Percentiles rank a stretch among this genome's conserved stretches.
phyloP scores from a whole-genome alignment of 2,888 invertebrate genomes.

The Aphodius sticticus region DNA sequence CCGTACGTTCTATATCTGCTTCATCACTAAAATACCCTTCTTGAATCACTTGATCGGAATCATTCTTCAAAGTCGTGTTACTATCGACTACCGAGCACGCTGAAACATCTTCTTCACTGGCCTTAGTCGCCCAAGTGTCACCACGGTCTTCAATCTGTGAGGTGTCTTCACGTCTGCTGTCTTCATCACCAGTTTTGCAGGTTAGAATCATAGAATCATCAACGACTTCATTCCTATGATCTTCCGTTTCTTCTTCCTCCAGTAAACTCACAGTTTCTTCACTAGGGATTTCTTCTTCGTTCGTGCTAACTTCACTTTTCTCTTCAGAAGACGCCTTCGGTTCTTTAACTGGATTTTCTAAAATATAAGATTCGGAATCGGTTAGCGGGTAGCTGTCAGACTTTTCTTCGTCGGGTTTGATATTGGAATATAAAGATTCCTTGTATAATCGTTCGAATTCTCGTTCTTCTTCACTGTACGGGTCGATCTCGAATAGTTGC shows the following conservation, averaged over 20 bases:
- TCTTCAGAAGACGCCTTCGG: slow-evolving; percentile 15
- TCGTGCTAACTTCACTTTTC: slow-evolving; percentile 16
- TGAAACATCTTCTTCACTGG: background rate
- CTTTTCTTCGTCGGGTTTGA: background rate
- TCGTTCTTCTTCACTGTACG: background rate
- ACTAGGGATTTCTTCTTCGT: slow-evolving; percentile 10
- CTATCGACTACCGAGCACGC: background rate
- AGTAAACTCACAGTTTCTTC: background rate
- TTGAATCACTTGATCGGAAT: background rate
- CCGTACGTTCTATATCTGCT: background rate
- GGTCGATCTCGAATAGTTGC: background rate
- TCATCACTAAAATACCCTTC: background rate
- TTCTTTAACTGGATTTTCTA: background rate
- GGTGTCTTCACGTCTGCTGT: background rate
- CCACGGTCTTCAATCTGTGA: background rate
- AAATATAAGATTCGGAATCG: background rate
- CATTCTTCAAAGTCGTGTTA: background rate
- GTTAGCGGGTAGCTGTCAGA: background rate
- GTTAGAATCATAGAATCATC: background rate
- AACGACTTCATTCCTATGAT: background rate
- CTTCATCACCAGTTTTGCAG: background rate
- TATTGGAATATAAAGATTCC: background rate
- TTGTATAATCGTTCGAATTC: background rate
- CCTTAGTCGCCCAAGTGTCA: background rate
- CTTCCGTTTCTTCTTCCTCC: background rate